Evolutionary conservation across 2,797 vertebrate genomes (phyloP), one percentile per base, ranked within the genome.

Genomic region (Coregonus ussuriensis): DNA sequence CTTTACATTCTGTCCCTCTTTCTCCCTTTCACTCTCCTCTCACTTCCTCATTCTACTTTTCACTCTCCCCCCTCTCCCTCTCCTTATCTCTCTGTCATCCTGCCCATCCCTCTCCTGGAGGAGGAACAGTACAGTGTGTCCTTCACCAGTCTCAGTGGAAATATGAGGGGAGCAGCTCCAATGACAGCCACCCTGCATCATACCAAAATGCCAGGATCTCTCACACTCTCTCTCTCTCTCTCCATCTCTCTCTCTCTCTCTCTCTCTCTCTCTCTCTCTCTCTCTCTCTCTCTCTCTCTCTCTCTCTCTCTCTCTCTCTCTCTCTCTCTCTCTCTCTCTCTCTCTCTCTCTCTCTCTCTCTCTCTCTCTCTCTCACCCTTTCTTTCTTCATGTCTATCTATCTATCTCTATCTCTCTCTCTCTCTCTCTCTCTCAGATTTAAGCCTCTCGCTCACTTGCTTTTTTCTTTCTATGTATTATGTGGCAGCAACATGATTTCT

Each of bases 171-270:
- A 41, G 81, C 79, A 78, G 82, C 82, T 77, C 68, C 1, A 7
- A 82, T 83, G 86, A 87, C 87, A 85, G 80, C 77, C 75, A 52
- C 71, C 65, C 78, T 82, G 79, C 82, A 81, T 85, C 82, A 80
- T 37, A 70, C 79, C 66, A 71, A 66, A 69, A 73, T 71, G 18
- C 63, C 81, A 21, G 53, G 81, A 68, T 79, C 79, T 75, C n/a
- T 25, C 21, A 18, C 6, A 18, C 59, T 11, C 1, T 25, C 11
- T 62, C 25, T 62, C 52, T 18, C 54, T 56, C 15, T n/a, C 54
- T 18, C 54, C 15, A 3, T 11, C 9, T 16, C 5, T 56, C 54
- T 18, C 16, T 11, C n/a, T 62, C 13, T 59, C 16, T n/a, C 16
- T 59, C 13, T 18, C 54, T n/a, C 37, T 62, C 11, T n/a, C n/a